Conservation (phyloP, 2,797 vertebrate species). For the Tapirus indicus region DNA sequence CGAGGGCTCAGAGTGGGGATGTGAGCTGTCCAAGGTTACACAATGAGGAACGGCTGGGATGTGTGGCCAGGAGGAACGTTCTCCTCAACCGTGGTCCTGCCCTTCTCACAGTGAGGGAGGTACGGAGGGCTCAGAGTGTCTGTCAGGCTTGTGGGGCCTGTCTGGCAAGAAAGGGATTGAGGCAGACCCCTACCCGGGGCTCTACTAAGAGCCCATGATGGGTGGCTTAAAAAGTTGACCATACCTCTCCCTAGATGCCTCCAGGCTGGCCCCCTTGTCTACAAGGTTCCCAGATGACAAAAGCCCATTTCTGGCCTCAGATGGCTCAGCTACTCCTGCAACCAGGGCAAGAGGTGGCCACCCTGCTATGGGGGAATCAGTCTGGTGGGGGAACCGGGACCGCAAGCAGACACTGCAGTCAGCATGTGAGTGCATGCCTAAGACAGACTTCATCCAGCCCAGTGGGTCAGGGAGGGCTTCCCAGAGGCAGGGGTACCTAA, state of each 20-base stretch:
- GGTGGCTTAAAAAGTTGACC: background rate
- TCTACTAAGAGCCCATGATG: background rate
- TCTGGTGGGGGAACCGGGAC: background rate
- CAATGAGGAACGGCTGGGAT: background rate
- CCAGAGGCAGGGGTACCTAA: background rate
- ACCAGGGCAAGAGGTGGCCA: background rate
- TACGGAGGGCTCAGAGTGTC: background rate
- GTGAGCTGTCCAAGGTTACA: background rate
- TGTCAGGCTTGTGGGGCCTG: background rate
- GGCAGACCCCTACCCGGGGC: background rate
- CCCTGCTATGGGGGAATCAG: background rate
- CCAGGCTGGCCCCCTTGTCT: background rate
- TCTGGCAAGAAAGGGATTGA: background rate
- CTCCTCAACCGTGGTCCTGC: background rate
- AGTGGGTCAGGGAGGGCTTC: background rate
- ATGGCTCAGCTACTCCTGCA: background rate
- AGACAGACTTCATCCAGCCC: background rate
- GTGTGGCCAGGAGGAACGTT: background rate
- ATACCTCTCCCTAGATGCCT: background rate
- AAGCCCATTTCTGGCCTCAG: background rate
- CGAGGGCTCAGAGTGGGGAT: background rate
- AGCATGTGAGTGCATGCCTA: background rate
- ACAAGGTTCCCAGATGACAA: background rate
- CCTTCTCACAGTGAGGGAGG: background rate
- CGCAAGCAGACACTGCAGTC: background rate